Percentiles rank a stretch among this genome's conserved stretches.
Conservation (phyloP, 2,113 vertebrate species). For the Triplophysa tibetana region DNA sequence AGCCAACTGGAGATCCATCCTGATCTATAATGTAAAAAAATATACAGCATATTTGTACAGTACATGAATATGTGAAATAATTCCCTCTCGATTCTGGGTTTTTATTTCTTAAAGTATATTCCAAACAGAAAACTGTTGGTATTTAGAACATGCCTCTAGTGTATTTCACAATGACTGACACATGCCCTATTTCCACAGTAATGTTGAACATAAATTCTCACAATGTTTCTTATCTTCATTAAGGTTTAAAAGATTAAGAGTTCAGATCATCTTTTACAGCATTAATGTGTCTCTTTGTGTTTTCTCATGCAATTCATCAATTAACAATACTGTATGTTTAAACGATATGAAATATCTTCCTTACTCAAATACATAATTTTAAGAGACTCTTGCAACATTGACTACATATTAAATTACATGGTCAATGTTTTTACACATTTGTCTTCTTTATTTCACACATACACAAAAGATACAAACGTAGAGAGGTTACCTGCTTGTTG, state of each 20-base stretch:
- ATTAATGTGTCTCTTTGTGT: no score
- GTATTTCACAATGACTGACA: background rate
- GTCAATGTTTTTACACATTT: background rate
- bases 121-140: no score
- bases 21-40: slow-evolving; percentile 68
- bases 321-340: no score
- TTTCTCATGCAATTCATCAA: no score
- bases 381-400: no score
- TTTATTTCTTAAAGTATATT: background rate
- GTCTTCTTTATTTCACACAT: background rate
- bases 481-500: background rate
- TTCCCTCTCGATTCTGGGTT: background rate
- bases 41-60: no score
- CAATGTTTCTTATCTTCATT: background rate
- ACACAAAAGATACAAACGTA: background rate
- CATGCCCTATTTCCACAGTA: background rate
- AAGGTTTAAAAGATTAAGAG: background rate
- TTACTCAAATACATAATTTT: no score
- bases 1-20: slow-evolving; percentile 88
- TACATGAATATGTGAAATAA: background rate
- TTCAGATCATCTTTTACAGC: no score
- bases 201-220: background rate
- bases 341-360: no score
- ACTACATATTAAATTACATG: background rate
- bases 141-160: background rate